Evolutionary conservation across 1,140 invertebrate genomes (phyloP).

Genomic region (Dinoponera quadriceps): DNA sequence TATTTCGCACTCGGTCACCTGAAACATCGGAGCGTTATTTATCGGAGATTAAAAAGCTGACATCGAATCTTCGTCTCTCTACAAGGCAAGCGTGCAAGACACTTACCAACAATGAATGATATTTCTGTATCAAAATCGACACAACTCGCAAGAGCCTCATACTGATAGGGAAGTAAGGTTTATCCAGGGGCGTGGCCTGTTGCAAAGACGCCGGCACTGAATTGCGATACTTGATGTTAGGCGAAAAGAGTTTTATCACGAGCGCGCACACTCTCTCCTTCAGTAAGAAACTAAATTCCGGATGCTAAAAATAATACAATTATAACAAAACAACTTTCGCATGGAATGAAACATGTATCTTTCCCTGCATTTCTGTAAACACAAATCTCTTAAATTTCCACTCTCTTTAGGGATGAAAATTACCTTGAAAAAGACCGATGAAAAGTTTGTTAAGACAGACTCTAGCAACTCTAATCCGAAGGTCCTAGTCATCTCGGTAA

Average conservation of each 20-base stretch:
- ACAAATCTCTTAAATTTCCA: constrained; percentile 8
- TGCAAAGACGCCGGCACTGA: constrained; percentile 84
- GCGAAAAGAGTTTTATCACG: constrained; percentile 98
- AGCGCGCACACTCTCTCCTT: constrained; percentile 99
- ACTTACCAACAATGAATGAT: constrained; percentile 95
- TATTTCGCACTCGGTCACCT: constrained; percentile 99
- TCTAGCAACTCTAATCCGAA: constrained; percentile 98
- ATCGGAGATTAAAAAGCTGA: not conserved
- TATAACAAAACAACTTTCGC: constrained; percentile 23
- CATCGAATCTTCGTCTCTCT: not conserved
- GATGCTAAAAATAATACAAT: constrained; percentile 90
- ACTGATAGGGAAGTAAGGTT: constrained; percentile 98
- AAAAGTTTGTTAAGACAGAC: constrained; percentile 96
- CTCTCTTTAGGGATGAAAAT: constrained; percentile 35
- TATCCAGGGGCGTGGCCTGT: constrained; percentile 91
- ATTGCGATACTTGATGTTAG: constrained; percentile 96
- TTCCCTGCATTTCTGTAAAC: constrained; percentile 5
- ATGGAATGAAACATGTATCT: not conserved
- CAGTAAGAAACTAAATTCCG: constrained; percentile 97
- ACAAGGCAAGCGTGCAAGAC: not conserved
- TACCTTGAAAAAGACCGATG: constrained; percentile 96
- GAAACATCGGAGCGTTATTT: constrained; percentile 72
- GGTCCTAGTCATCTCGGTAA: constrained; percentile 98
- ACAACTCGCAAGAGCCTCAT: constrained; percentile 97
- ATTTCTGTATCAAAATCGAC: constrained; percentile 96